Conservation (phyloP, 1,140 invertebrate genomes). For the Thrips palmi region DNA sequence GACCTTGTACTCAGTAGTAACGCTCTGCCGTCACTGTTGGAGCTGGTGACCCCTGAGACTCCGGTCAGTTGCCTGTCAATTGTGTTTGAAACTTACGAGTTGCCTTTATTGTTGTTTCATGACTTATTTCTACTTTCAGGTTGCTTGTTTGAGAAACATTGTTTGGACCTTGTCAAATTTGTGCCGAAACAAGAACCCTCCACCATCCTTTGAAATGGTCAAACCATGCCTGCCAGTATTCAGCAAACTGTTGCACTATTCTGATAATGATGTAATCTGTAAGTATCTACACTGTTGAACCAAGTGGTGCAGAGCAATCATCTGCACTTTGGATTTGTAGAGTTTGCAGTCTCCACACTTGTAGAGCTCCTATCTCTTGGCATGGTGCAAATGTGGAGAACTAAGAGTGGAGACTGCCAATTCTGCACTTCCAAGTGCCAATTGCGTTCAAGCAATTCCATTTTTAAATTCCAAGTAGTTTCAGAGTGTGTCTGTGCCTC, state of each 20-base stretch:
- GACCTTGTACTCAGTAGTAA: constrained; percentile 52
- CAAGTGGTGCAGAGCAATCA: too few species aligned
- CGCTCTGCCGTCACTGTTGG: constrained; percentile 44
- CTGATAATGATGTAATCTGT: constrained; percentile 58
- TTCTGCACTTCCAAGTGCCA: too few species aligned
- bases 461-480: too few species aligned
- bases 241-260: constrained; percentile 50
- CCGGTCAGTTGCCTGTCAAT: constrained; percentile 20
- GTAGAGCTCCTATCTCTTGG: too few species aligned
- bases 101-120: constrained; percentile 14
- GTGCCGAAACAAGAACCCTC: constrained; percentile 80
- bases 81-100: neutral
- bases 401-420: too few species aligned
- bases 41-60: constrained; percentile 39
- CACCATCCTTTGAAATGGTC: constrained; percentile 56
- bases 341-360: too few species aligned
- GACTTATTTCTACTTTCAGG: constrained; percentile 16
- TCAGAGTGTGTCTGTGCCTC: too few species aligned
- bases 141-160: constrained; percentile 38
- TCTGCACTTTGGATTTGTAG: too few species aligned
- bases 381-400: too few species aligned
- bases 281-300: constrained; percentile 14
- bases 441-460: too few species aligned
- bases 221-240: constrained; percentile 65
- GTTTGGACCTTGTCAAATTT: constrained; percentile 88